Conservation (phyloP, 1,140 invertebrate species). For the Pteromalus puparum region DNA sequence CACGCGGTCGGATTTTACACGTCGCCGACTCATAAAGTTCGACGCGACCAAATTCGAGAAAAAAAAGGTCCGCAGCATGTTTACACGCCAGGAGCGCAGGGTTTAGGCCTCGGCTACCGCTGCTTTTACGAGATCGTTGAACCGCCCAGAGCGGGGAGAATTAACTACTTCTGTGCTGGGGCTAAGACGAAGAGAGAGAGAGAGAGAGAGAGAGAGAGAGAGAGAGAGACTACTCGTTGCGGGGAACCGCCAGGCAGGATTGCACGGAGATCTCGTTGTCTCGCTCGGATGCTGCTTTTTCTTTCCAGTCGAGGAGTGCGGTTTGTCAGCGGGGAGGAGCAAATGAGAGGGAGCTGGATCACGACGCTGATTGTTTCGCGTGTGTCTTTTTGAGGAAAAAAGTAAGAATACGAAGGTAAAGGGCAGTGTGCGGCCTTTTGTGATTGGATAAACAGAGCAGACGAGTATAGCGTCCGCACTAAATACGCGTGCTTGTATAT, state of each 20-base stretch:
- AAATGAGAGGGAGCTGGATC: not conserved
- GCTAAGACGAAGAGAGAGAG: slow-evolving; percentile 4
- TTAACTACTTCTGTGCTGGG: slow-evolving; percentile 28
- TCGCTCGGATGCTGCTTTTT: not conserved
- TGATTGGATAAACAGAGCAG: too few relatives aligned
- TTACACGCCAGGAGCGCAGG: not conserved
- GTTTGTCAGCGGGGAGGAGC: not conserved
- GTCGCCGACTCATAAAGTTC: slow-evolving; percentile 43
- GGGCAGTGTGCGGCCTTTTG: too few relatives aligned
- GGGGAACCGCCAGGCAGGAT: slow-evolving; percentile 1
- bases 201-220: not conserved
- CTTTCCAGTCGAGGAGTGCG: not conserved
- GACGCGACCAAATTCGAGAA: not conserved
- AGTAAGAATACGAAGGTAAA: too few relatives aligned
- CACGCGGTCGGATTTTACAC: slow-evolving; percentile 24
- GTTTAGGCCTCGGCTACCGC: not conserved
- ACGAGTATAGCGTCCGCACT: too few relatives aligned
- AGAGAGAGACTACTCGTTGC: not conserved
- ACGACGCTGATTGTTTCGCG: not conserved
- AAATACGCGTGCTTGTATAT: too few relatives aligned
- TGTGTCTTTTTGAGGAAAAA: not conserved
- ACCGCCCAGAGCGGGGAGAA: slow-evolving; percentile 41
- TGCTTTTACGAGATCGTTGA: slow-evolving; percentile 50
- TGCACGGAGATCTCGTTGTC: not conserved
- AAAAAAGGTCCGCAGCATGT: not conserved